Base-by-base conservation (phyloP, 2,797 vertebrate genomes). In the Mionectes olivaceus region DNA sequence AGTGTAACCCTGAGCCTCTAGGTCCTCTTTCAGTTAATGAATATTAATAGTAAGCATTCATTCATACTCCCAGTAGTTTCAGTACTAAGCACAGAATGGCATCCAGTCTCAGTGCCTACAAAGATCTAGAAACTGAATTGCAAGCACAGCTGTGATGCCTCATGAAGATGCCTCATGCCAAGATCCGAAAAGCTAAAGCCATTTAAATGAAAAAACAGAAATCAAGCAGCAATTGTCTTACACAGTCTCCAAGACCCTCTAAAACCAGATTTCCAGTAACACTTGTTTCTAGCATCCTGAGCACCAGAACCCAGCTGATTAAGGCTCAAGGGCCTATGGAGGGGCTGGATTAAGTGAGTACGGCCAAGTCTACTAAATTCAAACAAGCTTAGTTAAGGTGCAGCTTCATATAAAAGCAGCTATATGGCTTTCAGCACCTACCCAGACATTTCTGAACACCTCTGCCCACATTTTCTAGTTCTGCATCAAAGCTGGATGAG, bases 121-220 rank as follows among this genome's bases (percentile, higher is more conserved):
- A 47, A 67, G 10, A 67, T 46, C 43, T 79, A 68, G 53, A 89
- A 95, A 59, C 13, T 43, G 71, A 61, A 92, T 24, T 76, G 47
- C 67, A 87, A 74, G 74, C 67, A 76, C 77, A 95, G 88, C 70
- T 87, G 63, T 85, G 78, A 55, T 70, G 35, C 56, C 82, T 84
- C 6, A 3, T 39, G 82, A 94, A 83, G 67, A 79, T 56, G 50
- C 57, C 24, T 82, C 46, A 61, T 8, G 19, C n/a, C 67, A 80
- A 90, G 70, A 88, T 52, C 21, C 46, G 57, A 68, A 91, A 63
- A 85, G 18, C 50, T 75, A 86, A 87, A 77, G 37, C 53, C 28
- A 79, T 77, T 90, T 89, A 60, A 89, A 53, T 7, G 30, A 35
- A 68, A 69, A 52, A 17, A 35, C 10, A 68, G 8, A 79, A 79